Conservation (phyloP, 2,113 vertebrate species). For the Myotis brandtii region DNA sequence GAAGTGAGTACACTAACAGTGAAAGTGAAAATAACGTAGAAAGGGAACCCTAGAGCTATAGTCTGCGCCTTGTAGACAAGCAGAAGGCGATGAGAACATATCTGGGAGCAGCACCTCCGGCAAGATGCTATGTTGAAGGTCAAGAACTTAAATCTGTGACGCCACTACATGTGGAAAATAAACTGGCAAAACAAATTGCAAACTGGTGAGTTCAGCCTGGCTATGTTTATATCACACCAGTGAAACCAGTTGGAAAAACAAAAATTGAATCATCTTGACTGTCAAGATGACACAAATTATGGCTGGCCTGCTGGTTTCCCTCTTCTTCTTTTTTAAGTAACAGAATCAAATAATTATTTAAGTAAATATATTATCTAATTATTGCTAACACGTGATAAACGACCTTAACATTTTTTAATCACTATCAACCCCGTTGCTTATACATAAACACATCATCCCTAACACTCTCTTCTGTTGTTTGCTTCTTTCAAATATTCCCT, state of each 20-base stretch:
- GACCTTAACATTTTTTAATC: slow-evolving; percentile 31
- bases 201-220: slow-evolving; percentile 52
- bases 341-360: slow-evolving; percentile 15
- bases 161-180: slow-evolving; percentile 29
- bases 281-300: slow-evolving; percentile 32
- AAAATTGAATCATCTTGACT: slow-evolving; percentile 43
- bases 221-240: slow-evolving; percentile 50
- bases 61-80: background rate
- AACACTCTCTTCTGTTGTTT: background rate
- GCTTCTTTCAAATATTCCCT: slow-evolving; percentile 40
- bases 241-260: slow-evolving; percentile 60
- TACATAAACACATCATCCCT: background rate
- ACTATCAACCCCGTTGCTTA: background rate
- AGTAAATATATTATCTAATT: slow-evolving; percentile 8
- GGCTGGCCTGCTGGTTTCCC: background rate
- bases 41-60: background rate
- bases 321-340: background rate
- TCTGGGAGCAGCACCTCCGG: background rate
- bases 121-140: background rate
- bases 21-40: background rate
- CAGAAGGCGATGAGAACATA: background rate
- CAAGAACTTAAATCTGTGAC: background rate
- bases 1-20: background rate
- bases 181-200: slow-evolving; percentile 57
- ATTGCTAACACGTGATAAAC: slow-evolving; percentile 19